A percentile compares a stretch with the other conserved stretches of the same genome.
Evolutionary conservation across 2,797 vertebrate genomes (phyloP).

Genomic region (Dryobates pubescens): DNA sequence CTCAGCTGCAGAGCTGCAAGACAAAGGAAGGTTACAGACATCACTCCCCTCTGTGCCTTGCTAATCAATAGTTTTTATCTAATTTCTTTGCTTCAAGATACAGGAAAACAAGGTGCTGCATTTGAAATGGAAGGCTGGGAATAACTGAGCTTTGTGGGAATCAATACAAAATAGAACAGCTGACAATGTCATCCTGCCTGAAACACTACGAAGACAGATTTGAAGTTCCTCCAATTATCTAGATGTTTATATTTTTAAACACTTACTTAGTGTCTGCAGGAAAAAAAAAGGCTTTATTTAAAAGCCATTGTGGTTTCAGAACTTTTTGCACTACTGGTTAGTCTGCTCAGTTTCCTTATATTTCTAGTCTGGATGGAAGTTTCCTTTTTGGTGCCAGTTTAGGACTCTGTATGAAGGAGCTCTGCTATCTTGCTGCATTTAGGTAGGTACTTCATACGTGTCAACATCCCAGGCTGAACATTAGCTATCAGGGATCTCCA

Average conservation of each 20-base stretch:
- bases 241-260: constrained; percentile 50
- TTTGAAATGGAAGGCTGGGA: constrained; percentile 54
- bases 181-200: constrained; percentile 51
- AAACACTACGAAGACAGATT: constrained; percentile 60
- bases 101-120: constrained; percentile 52
- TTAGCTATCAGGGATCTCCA: neutral
- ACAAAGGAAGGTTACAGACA: constrained; percentile 64
- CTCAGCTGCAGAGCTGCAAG: constrained; percentile 64
- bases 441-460: neutral
- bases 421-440: neutral
- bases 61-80: constrained; percentile 64
- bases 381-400: constrained; percentile 33
- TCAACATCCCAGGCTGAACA: neutral
- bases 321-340: constrained; percentile 25
- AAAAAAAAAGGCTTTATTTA: neutral
- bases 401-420: constrained; percentile 1
- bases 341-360: neutral
- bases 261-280: constrained; percentile 20
- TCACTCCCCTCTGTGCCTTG: constrained; percentile 28
- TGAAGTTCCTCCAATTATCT: constrained; percentile 62
- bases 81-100: constrained; percentile 64
- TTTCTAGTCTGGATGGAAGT: constrained; percentile 1
- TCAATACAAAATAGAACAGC: constrained; percentile 51
- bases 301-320: constrained; percentile 39
- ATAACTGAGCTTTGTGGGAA: constrained; percentile 51